Percentiles rank a stretch among this genome's conserved stretches.
Conservation (phyloP, 2,797 vertebrate genomes). For the Xerus rutilus region DNA sequence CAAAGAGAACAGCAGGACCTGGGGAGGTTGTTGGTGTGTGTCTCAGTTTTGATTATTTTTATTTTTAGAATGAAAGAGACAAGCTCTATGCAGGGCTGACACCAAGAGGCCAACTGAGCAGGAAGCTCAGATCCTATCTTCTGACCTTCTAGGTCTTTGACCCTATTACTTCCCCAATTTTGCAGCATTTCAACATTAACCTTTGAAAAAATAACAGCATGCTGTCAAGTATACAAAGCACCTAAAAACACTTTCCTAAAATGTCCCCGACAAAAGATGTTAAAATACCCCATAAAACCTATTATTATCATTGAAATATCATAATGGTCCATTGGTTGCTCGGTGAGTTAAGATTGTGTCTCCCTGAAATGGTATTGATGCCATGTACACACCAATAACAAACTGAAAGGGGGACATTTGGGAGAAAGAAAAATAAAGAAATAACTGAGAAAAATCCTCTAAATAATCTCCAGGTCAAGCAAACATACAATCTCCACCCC, state of each 20-base stretch:
- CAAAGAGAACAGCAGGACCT: background rate
- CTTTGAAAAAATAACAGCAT: constrained; percentile 55
- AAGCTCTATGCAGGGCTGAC: background rate
- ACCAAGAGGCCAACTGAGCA: background rate
- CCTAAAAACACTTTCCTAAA: constrained; percentile 37
- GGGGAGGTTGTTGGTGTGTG: background rate
- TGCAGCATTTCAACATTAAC: constrained; percentile 60
- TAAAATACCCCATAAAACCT: background rate
- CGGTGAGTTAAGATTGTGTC: background rate
- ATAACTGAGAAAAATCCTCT: background rate
- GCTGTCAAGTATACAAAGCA: constrained; percentile 48
- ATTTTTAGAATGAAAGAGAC: constrained; percentile 57
- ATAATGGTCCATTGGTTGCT: background rate
- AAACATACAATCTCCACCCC: background rate
- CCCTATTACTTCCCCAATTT: constrained; percentile 46
- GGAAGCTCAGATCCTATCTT: constrained; percentile 70
- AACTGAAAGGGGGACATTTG: background rate
- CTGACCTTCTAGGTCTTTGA: constrained; percentile 57
- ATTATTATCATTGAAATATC: background rate
- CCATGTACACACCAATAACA: background rate
- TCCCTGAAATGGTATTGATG: background rate
- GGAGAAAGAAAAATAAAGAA: background rate
- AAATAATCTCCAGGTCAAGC: background rate
- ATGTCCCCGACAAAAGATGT: background rate
- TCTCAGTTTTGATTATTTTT: constrained; percentile 41